Evolutionary conservation across 1,140 invertebrate genomes (phyloP).

Genomic region (Periplaneta americana): DNA sequence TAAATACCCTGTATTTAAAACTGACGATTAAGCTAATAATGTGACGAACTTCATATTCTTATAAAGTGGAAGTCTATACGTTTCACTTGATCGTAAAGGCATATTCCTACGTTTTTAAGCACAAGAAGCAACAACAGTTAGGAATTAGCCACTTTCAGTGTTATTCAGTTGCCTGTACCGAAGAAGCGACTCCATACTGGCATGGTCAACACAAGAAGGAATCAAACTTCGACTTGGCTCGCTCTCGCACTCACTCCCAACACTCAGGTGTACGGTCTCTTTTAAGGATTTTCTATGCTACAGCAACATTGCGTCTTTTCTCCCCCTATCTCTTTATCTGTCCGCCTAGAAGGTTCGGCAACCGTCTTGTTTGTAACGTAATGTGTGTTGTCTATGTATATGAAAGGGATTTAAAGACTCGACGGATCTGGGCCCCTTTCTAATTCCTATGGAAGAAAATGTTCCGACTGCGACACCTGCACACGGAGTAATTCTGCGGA

Average conservation of each 20-base stretch:
- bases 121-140: too few species aligned
- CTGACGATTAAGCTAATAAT: too few species aligned
- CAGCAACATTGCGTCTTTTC: background rate
- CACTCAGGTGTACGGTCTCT: background rate
- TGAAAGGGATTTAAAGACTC: background rate
- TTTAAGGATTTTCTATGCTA: background rate
- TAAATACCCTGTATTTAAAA: too few species aligned
- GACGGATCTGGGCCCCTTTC: background rate
- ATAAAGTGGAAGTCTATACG: too few species aligned
- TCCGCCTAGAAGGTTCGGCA: background rate
- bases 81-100: too few species aligned
- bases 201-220: too few species aligned
- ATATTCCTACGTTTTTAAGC: too few species aligned
- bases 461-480: background rate
- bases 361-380: background rate
- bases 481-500: background rate
- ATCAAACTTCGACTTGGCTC: background rate
- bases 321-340: background rate
- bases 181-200: too few species aligned
- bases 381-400: background rate
- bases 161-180: too few species aligned
- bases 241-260: background rate
- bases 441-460: background rate
- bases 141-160: too few species aligned
- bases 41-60: too few species aligned